phyloP scores from a whole-genome alignment of 92 coral and sea anemone species.

The Palythoa grandis region DNA sequence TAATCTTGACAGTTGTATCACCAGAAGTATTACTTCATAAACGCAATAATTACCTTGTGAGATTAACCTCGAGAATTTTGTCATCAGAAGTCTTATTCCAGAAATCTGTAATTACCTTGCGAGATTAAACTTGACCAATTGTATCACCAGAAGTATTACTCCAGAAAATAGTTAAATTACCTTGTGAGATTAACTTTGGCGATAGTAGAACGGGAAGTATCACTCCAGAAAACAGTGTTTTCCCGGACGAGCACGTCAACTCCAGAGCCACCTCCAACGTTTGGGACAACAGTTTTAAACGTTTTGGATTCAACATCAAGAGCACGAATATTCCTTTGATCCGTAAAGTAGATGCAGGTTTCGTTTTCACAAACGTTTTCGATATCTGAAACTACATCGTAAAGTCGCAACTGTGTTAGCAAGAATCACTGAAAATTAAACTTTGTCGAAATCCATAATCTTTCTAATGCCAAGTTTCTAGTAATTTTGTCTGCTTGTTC shows the following conservation, averaged over 20 bases:
- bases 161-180: not conserved
- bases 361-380: not conserved
- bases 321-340: too few relatives aligned
- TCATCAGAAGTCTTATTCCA: too few relatives aligned
- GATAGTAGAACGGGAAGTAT: not conserved
- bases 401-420: not conserved
- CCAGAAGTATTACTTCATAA: too few relatives aligned
- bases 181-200: not conserved
- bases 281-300: not conserved
- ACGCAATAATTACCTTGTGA: too few relatives aligned
- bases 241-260: slow-evolving; percentile 8
- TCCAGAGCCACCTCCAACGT: not conserved
- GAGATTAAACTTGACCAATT: too few relatives aligned
- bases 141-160: too few relatives aligned
- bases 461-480: too few relatives aligned
- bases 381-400: not conserved
- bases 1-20: too few relatives aligned
- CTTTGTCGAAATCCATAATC: not conserved
- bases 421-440: not conserved
- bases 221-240: slow-evolving; percentile 1
- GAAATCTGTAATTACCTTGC: too few relatives aligned
- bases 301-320: too few relatives aligned
- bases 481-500: too few relatives aligned
- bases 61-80: too few relatives aligned
- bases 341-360: not conserved